Conservation (phyloP, 2,113 vertebrate species). For the Leptocoma aspasia region DNA sequence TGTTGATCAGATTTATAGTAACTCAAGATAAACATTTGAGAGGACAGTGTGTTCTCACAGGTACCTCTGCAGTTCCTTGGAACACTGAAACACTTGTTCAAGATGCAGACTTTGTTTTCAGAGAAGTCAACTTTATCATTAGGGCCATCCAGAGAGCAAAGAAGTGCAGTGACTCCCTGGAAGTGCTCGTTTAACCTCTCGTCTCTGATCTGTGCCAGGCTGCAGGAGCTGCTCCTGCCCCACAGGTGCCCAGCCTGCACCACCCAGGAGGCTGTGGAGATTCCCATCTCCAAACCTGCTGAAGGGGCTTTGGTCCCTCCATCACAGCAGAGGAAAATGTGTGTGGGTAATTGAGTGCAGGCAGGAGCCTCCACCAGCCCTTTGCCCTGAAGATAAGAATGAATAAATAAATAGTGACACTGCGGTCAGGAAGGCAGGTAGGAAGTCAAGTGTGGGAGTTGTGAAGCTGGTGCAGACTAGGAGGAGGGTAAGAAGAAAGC, state of each 20-base stretch:
- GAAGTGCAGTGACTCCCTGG: neutral
- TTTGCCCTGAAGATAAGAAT: neutral
- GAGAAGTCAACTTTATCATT: neutral
- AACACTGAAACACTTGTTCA: neutral
- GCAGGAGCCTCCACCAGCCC: neutral
- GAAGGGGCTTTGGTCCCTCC: neutral
- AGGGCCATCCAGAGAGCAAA: neutral
- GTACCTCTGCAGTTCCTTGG: neutral
- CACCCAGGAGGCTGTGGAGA: rapidly evolving
- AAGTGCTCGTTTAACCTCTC: neutral
- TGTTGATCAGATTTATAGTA: neutral
- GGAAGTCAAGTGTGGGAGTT: slow-evolving; percentile 3
- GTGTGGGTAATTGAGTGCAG: neutral
- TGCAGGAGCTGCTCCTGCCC: neutral
- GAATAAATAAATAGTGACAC: neutral
- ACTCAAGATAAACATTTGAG: neutral
- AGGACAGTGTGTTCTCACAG: neutral
- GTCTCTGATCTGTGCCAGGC: neutral
- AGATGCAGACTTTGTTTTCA: neutral
- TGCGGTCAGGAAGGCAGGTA: neutral
- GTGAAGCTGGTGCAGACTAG: neutral
- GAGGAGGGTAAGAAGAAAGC: neutral
- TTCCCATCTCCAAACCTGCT: neutral
- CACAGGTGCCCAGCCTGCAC: neutral
- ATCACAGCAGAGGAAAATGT: neutral